phyloP scores from a whole-genome alignment of 2,888 invertebrate genomes.

The Caenorhabditis sp. region DNA sequence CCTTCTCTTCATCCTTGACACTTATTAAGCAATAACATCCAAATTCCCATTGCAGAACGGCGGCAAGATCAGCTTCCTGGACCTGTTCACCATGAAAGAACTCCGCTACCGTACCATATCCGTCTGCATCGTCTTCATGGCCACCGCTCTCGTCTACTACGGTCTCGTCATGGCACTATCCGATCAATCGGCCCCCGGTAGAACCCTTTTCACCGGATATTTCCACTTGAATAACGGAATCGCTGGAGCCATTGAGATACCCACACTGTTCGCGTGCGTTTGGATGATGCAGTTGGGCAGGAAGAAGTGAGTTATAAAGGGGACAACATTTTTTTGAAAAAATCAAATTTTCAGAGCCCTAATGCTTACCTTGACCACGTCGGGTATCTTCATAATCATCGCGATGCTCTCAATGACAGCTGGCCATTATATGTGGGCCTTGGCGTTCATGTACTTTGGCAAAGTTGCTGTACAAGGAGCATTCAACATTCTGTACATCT shows the following conservation, averaged over 20 bases:
- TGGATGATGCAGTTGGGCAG: slow-evolving; percentile 81
- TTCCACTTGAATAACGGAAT: slow-evolving; percentile 83
- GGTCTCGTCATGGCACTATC: slow-evolving; percentile 82
- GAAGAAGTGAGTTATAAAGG: slow-evolving; percentile 66
- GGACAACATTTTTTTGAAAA: too few relatives aligned
- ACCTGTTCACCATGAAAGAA: slow-evolving; percentile 68
- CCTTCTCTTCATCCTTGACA: too few relatives aligned
- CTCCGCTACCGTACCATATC: slow-evolving; percentile 77
- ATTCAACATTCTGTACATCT: slow-evolving; percentile 83
- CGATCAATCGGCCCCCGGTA: slow-evolving; percentile 82
- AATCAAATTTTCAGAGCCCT: slow-evolving; percentile 71
- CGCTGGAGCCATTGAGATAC: slow-evolving; percentile 82
- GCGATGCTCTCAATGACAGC: slow-evolving; percentile 77
- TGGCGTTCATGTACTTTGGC: slow-evolving; percentile 81
- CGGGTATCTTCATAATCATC: slow-evolving; percentile 79
- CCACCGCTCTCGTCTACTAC: slow-evolving; percentile 83
- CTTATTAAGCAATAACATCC: too few relatives aligned
- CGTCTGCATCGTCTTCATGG: slow-evolving; percentile 82
- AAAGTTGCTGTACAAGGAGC: slow-evolving; percentile 83
- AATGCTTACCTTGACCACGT: slow-evolving; percentile 79
- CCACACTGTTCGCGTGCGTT: slow-evolving; percentile 81
- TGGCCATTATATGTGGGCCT: slow-evolving; percentile 75
- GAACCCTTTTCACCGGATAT: slow-evolving; percentile 82
- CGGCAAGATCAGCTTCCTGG: slow-evolving; percentile 66
- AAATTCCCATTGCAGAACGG: slow-evolving; percentile 53